Evolutionary conservation across 2,113 vertebrate genomes (phyloP), one percentile per base, ranked within the genome.

Genomic region (Otus sunia): DNA sequence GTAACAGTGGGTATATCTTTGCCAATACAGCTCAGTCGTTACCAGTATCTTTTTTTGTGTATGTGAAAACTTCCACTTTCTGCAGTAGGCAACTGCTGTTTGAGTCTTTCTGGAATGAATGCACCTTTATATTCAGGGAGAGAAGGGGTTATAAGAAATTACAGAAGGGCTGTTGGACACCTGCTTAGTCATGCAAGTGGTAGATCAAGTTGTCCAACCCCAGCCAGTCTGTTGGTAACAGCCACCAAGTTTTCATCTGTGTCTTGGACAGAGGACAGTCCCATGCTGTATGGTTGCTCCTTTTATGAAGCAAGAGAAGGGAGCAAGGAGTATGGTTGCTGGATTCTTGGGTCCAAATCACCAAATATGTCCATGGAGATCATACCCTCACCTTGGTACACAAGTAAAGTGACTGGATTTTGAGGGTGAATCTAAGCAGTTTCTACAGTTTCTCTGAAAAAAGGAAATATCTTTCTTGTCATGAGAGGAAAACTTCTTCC

Each of bases 271-370:
- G 47, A 75, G 15, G 17, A 45, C 30, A 63, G 23, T 12, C 20
- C n/a, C 18, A 6, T 75, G 27, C 5, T 6, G 3, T 18, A 34
- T 0, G 3, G 5, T 15, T 78, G 10, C 12, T 4, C 17, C 34
- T 43, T 6, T 19, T 47, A 73, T 74, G 12, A 43, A 77, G 14
- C 1, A 7, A 62, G 27, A 68, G 4, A 15, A 59, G 5, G 18
- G 26, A 91, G 32, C 13, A 47, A 68, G 27, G 4, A 84, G 17
- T 17, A 21, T 64, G 9, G 4, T 9, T 73, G 7, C 6, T 92
- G n/a, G 11, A 47, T 41, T 56, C 29, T 47, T 72, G 49, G 8
- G 26, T 58, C 14, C 18, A 77, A 76, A 84, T 60, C 63, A 72
- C 32, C 7, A 36, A 47, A 32, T 34, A 26, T 5, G 12, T 29